phyloP scores from a whole-genome alignment of 2,797 vertebrate genomes.

The Salmo trutta region DNA sequence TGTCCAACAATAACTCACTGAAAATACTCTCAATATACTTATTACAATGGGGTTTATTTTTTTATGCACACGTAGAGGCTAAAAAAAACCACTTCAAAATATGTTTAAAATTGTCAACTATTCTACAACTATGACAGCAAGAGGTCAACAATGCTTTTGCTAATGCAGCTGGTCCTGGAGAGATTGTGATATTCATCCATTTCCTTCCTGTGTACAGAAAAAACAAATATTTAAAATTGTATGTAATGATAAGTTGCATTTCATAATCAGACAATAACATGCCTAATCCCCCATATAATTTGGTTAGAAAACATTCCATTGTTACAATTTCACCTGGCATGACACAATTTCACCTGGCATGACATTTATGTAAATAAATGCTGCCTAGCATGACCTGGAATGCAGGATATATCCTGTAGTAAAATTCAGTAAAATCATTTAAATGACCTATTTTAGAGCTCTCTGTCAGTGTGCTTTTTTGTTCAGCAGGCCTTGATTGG shows the following conservation, averaged over 20 bases:
- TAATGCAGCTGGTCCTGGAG: background rate
- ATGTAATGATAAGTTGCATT: background rate
- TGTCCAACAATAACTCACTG: too few species aligned
- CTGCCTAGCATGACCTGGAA: too few species aligned
- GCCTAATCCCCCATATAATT: background rate
- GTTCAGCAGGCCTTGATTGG: slow-evolving; percentile 7
- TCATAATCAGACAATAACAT: background rate
- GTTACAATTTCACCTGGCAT: background rate
- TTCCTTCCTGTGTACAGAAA: background rate
- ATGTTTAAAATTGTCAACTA: background rate
- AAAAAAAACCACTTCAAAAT: background rate
- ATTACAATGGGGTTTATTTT: background rate
- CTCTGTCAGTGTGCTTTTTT: too few species aligned
- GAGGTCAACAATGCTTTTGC: background rate
- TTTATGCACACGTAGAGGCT: background rate
- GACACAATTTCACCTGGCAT: background rate
- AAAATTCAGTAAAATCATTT: background rate
- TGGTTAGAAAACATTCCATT: slow-evolving; percentile 11
- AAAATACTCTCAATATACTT: background rate
- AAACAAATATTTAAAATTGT: background rate
- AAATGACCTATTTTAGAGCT: slow-evolving; percentile 40
- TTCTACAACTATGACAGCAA: background rate
- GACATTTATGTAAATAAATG: background rate
- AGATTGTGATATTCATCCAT: background rate
- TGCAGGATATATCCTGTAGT: slow-evolving; percentile 11